Percentiles rank a stretch among this genome's conserved stretches.
Evolutionary conservation across 1,140 invertebrate species (phyloP).

Genomic region (Sitodiplosis mosellana): DNA sequence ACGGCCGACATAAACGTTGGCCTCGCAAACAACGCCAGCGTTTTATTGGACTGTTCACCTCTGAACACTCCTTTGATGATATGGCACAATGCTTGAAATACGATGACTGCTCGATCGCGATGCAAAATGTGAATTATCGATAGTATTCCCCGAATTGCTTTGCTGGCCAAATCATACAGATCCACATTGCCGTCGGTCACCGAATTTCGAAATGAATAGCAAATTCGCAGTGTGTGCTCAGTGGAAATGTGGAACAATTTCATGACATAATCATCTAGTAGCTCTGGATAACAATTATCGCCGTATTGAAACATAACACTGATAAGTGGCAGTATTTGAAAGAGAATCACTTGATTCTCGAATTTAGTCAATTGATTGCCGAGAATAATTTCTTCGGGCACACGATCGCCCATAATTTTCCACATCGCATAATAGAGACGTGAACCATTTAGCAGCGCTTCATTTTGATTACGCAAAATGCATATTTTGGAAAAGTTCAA

Average conservation of each 20-base stretch:
- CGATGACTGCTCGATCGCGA: constrained; percentile 43
- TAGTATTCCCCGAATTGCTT: constrained; percentile 38
- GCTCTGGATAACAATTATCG: constrained; percentile 23
- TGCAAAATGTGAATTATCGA: constrained; percentile 31
- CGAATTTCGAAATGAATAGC: constrained; percentile 35
- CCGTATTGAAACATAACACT: constrained; percentile 25
- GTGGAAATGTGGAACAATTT: constrained; percentile 41
- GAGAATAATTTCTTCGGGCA: constrained; percentile 18
- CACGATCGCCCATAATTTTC: constrained; percentile 16
- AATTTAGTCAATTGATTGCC: constrained; percentile 24
- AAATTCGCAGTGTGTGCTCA: constrained; percentile 37
- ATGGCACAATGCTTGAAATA: constrained; percentile 49
- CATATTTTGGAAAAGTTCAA: constrained; percentile 32
- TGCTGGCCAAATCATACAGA: constrained; percentile 31
- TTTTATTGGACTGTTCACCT: constrained; percentile 22
- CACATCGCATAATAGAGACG: constrained; percentile 23
- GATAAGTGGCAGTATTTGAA: constrained; percentile 38
- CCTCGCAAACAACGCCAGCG: constrained; percentile 21
- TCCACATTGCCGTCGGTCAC: constrained; percentile 27
- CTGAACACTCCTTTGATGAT: constrained; percentile 29
- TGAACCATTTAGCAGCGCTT: constrained; percentile 20
- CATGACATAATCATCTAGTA: constrained; percentile 38
- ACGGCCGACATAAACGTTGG: constrained; percentile 34
- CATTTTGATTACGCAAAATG: constrained; percentile 21
- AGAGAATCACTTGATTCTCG: constrained; percentile 33